Base-by-base conservation (phyloP, 1,140 invertebrate genomes). In the Drosophila subpulchrella region DNA sequence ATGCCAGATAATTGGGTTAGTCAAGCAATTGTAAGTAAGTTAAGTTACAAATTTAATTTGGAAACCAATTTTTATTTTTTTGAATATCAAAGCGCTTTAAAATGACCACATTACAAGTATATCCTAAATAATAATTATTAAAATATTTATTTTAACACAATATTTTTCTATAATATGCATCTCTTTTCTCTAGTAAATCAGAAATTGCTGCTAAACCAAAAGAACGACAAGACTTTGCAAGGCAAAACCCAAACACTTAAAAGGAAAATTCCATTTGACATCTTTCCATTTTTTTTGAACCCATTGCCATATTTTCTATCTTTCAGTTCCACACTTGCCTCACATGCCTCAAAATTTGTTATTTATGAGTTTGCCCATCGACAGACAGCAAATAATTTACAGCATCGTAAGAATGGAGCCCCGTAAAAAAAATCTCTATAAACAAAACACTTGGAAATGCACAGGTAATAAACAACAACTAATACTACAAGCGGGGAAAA, bases 381-480 rank as follows among this genome's bases (percentile, higher is more conserved):
- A 65, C 75, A 55, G 79, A 24, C 60, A 73, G 44, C 56, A 70
- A 83, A 83, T 82, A 83, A 79, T 82, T 75, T 66, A 67, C 47
- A 70, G 47, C 80, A 75, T 78, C 70, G 75, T 83, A 74, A 58
- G 77, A 77, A 75, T 13, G 39, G 39, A 47, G 46, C 6, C n/a
- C 46, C 13, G 11, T 34, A 42, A 34, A 13, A 17, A 13, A 12
- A 36, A 36, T 30, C 46, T 50, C 63, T 50, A 74, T 86, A 86
- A 83, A 86, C 83, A 88, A 82, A 86, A 73, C 79, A 86, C 83
- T 86, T 81, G 75, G 59, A 65, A 67, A 65, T 75, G 63, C 78
- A 76, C 75, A 76, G 71, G 63, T 70, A 88, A 79, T 77, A 83
- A 86, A 86, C 79, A 85, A 83, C 24, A 81, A 65, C 46, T 67